Evolutionary conservation across 2,888 invertebrate species (phyloP), one percentile per base, ranked within the genome.

Genomic region (Epirrhoe tristata): DNA sequence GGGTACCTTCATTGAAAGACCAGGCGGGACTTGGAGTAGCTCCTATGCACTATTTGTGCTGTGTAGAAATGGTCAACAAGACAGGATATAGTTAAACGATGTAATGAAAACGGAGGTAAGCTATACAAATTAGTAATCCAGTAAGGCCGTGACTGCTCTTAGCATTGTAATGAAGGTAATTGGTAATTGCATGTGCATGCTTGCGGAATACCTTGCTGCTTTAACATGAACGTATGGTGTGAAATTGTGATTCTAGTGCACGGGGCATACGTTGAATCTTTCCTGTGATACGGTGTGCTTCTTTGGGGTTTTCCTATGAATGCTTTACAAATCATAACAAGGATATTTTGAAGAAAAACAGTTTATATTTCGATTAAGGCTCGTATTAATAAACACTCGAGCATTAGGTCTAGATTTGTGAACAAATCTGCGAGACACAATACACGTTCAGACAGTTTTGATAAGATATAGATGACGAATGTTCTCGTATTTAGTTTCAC

Each of bases 111-210:
- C 65, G 62, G 69, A 59, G 69, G 56, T 66, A 63, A 59, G 59
- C 60, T 69, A 59, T 43, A 50, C 66, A 66, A 71, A 70, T 71
- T 68, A 71, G 72, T 68, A 69, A 72, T 69, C 64, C 60, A 70
- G 69, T 50, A 65, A 69, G 69, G 62, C 62, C 58, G 59, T 36
- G n/a, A 62, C 66, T 58, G 68, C 61, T 43, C 64, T 59, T 66
- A 57, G 70, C 72, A 74, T 69, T 58, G 59, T 66, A 73, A 73
- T 71, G 70, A 67, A 59, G 65, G 65, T 70, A 70, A 74, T 72
- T 68, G 71, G 70, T 71, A 69, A 71, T 68, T 63, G 65, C 66
- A 66, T 66, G 63, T 71, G 71, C 67, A 62, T 60, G 52, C 58
- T 58, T 55, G 52, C 67, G 67, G 67, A 70, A 70, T 70, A 58